phyloP scores from a whole-genome alignment of 2,888 invertebrate species.

The Mesoligia furuncula region DNA sequence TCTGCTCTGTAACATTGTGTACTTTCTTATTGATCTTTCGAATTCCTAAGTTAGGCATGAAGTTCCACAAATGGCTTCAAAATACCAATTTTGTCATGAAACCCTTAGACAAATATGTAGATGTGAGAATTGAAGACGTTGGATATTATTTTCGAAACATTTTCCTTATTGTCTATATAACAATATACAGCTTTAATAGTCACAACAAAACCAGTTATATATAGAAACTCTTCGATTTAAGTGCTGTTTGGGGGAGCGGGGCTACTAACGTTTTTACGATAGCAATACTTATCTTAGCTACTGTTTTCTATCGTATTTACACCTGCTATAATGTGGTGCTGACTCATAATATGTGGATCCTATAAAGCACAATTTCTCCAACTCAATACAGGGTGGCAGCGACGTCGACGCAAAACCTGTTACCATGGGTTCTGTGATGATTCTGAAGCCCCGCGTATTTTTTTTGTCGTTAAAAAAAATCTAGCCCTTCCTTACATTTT shows the following conservation, averaged over 20 bases:
- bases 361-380: conserved; percentile 18
- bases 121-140: neutral
- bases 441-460: neutral
- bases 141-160: conserved; percentile 10
- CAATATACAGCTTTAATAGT: neutral
- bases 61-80: neutral
- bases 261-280: conserved; percentile 22
- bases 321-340: conserved; percentile 10
- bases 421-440: neutral
- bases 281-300: neutral
- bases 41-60: neutral
- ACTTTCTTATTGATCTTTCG: neutral
- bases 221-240: conserved; percentile 3
- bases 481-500: neutral
- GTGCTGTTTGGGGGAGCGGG: no score
- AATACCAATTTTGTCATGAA: neutral
- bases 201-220: conserved; percentile 12
- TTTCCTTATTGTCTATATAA: conserved; percentile 12
- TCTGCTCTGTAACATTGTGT: neutral
- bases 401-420: neutral
- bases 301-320: conserved; percentile 7
- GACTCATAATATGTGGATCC: conserved; percentile 10
- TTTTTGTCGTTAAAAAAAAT: neutral
- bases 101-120: neutral
- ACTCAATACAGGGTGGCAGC: neutral